These are phyloP conservation scores for Lasioglossum malachurum DNA, from an alignment of 2,888 invertebrate species.

Conservation along the genomic window DNA sequence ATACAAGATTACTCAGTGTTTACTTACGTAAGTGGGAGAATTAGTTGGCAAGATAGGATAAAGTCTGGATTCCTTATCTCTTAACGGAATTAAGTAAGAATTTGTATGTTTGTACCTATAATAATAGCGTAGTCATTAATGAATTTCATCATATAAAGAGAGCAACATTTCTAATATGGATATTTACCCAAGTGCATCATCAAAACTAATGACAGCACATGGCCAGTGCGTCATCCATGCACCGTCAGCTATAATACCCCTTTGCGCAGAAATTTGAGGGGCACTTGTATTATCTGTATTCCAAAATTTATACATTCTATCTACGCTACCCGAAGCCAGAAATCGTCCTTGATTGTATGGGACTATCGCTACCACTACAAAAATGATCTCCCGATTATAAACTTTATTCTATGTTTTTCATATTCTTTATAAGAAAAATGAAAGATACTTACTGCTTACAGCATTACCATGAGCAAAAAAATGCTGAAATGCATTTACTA, in stretches of 20 bases:
- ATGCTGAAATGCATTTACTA: slow-evolving; percentile 87
- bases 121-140: slow-evolving; percentile 31
- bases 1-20: background rate
- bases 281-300: slow-evolving; percentile 86
- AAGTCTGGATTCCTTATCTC: slow-evolving; percentile 82
- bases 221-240: slow-evolving; percentile 86
- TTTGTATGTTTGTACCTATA: slow-evolving; percentile 80
- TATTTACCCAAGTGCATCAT: slow-evolving; percentile 84
- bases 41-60: slow-evolving; percentile 83
- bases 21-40: slow-evolving; percentile 83
- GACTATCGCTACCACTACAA: slow-evolving; percentile 83
- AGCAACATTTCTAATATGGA: slow-evolving; percentile 24
- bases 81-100: slow-evolving; percentile 79
- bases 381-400: background rate
- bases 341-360: slow-evolving; percentile 88
- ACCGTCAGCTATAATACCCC: slow-evolving; percentile 85
- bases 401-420: background rate
- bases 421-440: background rate
- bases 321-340: slow-evolving; percentile 88
- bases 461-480: slow-evolving; percentile 87
- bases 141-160: background rate
- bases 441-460: slow-evolving; percentile 86
- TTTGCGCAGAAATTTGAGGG: slow-evolving; percentile 83
- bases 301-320: slow-evolving; percentile 90
- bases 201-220: slow-evolving; percentile 82